These are phyloP conservation scores for Metellina segmentata DNA, from an alignment of 2,888 invertebrate species.

Conservation along the genomic window DNA sequence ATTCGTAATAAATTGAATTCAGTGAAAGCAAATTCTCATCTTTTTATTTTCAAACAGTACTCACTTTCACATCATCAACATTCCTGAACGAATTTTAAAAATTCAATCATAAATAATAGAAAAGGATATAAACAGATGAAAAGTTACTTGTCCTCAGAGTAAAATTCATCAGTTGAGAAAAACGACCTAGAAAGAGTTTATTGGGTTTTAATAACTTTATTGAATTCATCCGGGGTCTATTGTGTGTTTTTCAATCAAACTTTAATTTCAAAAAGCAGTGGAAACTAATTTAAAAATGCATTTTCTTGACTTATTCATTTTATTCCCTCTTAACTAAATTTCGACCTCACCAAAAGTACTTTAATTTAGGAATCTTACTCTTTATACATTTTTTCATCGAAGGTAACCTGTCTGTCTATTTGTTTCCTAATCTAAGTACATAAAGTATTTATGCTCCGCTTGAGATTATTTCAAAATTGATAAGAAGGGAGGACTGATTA, in stretches of 20 bases:
- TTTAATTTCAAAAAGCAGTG: background rate
- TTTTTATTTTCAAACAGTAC: no score
- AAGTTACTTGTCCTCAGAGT: background rate
- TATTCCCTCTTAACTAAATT: background rate
- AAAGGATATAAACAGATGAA: background rate
- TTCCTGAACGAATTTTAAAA: no score
- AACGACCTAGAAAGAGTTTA: background rate
- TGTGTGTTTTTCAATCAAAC: background rate
- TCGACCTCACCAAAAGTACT: background rate
- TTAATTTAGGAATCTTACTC: background rate
- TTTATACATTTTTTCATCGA: no score
- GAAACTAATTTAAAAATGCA: background rate
- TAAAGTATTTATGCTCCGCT: no score
- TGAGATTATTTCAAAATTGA: no score
- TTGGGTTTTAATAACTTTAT: background rate
- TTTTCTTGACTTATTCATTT: background rate
- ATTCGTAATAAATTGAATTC: no score
- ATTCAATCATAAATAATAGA: no score
- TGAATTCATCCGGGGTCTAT: background rate
- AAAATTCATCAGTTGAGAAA: background rate
- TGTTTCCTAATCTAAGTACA: no score
- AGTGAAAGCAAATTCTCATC: no score
- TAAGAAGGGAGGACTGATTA: no score
- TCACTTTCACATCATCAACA: no score
- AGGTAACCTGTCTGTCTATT: no score